Evolutionary conservation across 2,113 vertebrate species (phyloP), one percentile per base, ranked within the genome.

Genomic region (Pangasianodon gigas): DNA sequence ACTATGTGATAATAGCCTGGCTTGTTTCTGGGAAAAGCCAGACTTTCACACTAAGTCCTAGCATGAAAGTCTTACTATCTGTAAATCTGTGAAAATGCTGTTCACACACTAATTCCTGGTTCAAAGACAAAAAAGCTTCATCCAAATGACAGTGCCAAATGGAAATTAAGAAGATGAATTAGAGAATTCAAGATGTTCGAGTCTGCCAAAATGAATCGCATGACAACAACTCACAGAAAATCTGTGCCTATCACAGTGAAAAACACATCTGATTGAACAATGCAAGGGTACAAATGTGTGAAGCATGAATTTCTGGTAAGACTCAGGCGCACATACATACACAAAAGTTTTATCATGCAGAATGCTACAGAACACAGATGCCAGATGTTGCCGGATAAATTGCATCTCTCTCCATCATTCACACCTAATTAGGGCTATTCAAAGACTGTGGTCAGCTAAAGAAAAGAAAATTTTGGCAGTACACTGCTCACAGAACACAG

Each of bases 91-190:
- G 24, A 81, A 84, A 83, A 84, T 58, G 26, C 80, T 29, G 10
- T 58, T 74, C 51, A 51, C 87, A 83, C 60, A 54, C 87, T 88
- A 88, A 81, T 81, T 77, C 29, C 46, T 81, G 77, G 29, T 67
- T 37, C 32, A 48, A 82, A 84, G 88, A 74, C 51, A 81, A 80
- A 37, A 89, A 11, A 91, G 67, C n/a, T 48, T 52, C 41, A 51
- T 84, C 67, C 62, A 54, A 84, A 87, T 37, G 18, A 2, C 80
- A 46, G 26, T 65, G 32, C 41, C 56, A 89, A 87, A 84, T 87
- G 26, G 79, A 89, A 86, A 89, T 86, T 46, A 67, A 84, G 56
- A 67, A 84, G 56, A 88, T 77, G 5, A 86, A 84, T 90, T 80
- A 83, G 54, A 83, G 37, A 85, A 65, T 32, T 87, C 52, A 58